Evolutionary conservation across 2,888 invertebrate species (phyloP).

Genomic region (Tupiocoris notatus): DNA sequence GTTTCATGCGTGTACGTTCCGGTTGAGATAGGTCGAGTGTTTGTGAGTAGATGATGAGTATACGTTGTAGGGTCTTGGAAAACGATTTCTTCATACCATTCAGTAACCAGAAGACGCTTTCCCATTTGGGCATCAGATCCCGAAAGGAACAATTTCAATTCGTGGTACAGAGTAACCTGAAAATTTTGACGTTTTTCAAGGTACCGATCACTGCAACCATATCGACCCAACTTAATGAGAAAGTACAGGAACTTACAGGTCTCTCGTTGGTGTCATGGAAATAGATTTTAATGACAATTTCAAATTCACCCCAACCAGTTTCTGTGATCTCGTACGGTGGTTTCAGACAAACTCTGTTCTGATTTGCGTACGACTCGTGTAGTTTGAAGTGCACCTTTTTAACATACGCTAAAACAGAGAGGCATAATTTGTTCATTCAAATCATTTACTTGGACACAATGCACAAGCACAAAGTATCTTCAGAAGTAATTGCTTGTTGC

Average conservation of each 20-base stretch:
- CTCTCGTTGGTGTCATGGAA: constrained; percentile 95
- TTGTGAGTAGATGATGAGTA: constrained; percentile 84
- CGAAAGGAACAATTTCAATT: constrained; percentile 90
- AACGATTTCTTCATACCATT: constrained; percentile 94
- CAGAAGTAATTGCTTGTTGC: too few species aligned
- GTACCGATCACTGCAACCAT: too few species aligned
- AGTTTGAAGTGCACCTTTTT: constrained; percentile 96
- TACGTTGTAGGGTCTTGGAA: constrained; percentile 86
- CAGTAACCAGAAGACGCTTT: constrained; percentile 68
- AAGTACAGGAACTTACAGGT: constrained; percentile 64
- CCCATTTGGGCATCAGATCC: constrained; percentile 54
- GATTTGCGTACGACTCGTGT: constrained; percentile 95
- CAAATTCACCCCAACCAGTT: constrained; percentile 99
- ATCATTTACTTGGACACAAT: too few species aligned
- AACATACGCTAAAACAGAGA: constrained; percentile 69
- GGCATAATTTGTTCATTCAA: too few species aligned
- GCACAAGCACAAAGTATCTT: too few species aligned
- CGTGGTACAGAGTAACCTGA: constrained; percentile 91
- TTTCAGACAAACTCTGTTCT: constrained; percentile 87
- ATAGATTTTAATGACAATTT: constrained; percentile 95
- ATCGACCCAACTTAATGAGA: too few species aligned
- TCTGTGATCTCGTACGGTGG: constrained; percentile 97
- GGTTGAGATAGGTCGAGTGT: constrained; percentile 69
- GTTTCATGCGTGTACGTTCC: constrained; percentile 81
- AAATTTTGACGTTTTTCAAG: constrained; percentile 54